Evolutionary conservation across 2,888 invertebrate species (phyloP).

Genomic region (Caenorhabditis zanzibari): DNA sequence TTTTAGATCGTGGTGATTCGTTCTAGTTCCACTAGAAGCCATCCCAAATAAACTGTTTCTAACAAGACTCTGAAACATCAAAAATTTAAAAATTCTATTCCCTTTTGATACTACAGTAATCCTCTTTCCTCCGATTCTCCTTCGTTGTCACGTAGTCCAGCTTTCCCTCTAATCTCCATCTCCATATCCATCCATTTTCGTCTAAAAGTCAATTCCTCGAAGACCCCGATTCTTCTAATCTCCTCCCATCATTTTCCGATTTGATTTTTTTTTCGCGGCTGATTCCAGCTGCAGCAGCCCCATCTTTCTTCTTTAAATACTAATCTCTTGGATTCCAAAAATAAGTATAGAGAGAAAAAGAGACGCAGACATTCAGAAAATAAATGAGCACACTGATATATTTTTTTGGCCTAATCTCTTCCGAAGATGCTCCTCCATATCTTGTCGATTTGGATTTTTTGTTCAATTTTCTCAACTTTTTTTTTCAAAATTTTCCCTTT

Average conservation of each 20-base stretch:
- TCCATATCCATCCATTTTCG: background rate
- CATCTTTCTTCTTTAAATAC: constrained; percentile 15
- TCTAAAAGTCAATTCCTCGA: constrained; percentile 3
- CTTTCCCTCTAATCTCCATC: background rate
- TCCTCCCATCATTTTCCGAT: constrained; percentile 55
- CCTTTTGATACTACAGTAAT: no score
- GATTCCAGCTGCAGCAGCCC: constrained; percentile 8
- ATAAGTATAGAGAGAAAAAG: constrained; percentile 17
- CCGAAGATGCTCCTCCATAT: background rate
- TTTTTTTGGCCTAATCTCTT: constrained; percentile 46
- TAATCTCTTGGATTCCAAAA: constrained; percentile 31
- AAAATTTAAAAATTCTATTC: no score
- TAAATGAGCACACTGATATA: constrained; percentile 5
- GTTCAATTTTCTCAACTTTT: background rate
- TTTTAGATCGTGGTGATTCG: no score
- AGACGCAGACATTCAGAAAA: constrained; percentile 14
- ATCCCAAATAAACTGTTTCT: no score
- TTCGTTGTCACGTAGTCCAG: background rate
- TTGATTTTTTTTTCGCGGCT: constrained; percentile 33
- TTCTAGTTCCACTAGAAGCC: no score
- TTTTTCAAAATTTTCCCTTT: constrained; percentile 19
- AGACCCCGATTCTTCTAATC: constrained; percentile 1
- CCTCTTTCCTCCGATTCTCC: no score
- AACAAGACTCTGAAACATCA: no score
- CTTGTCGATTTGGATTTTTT: constrained; percentile 34